Evolutionary conservation across 2,113 vertebrate genomes (phyloP).

Genomic region (Benitochromis conjunctus): DNA sequence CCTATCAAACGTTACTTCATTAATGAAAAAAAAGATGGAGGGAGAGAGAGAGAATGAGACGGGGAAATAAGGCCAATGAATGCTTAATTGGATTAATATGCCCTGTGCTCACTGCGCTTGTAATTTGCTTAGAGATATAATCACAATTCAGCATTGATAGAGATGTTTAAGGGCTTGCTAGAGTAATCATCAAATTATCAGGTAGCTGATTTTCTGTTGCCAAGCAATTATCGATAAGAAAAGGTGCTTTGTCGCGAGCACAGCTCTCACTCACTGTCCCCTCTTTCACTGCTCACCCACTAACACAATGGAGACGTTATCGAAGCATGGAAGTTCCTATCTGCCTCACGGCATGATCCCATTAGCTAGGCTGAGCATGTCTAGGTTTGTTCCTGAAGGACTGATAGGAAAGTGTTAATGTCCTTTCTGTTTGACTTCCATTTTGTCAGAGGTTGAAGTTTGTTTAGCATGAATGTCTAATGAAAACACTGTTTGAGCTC

Average conservation of each 20-base stretch:
- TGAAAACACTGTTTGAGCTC: background rate
- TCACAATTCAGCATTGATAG: conserved; percentile 55
- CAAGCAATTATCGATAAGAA: conserved; percentile 71
- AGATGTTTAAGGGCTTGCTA: conserved; percentile 45
- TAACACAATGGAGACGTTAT: conserved; percentile 49
- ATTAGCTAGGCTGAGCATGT: conserved; percentile 26
- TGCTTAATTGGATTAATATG: conserved; percentile 72
- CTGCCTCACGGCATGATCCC: conserved; percentile 37
- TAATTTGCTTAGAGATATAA: conserved; percentile 63
- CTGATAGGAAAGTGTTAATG: conserved; percentile 28
- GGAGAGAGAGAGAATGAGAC: background rate
- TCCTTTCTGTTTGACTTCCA: background rate
- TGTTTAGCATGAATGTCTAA: background rate
- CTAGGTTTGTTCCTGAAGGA: background rate
- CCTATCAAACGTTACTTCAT: background rate
- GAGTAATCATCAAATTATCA: conserved; percentile 66
- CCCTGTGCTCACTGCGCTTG: conserved; percentile 31
- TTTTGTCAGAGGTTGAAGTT: background rate
- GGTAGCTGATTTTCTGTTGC: conserved; percentile 62
- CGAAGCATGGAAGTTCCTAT: conserved; percentile 36
- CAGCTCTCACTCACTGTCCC: conserved; percentile 24
- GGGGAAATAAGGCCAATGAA: conserved; percentile 25
- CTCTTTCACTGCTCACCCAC: conserved; percentile 27
- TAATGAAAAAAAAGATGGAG: background rate
- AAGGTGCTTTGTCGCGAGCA: conserved; percentile 66